Conservation (phyloP, 2,888 invertebrate genomes). For the Azorinus chamasolen region DNA sequence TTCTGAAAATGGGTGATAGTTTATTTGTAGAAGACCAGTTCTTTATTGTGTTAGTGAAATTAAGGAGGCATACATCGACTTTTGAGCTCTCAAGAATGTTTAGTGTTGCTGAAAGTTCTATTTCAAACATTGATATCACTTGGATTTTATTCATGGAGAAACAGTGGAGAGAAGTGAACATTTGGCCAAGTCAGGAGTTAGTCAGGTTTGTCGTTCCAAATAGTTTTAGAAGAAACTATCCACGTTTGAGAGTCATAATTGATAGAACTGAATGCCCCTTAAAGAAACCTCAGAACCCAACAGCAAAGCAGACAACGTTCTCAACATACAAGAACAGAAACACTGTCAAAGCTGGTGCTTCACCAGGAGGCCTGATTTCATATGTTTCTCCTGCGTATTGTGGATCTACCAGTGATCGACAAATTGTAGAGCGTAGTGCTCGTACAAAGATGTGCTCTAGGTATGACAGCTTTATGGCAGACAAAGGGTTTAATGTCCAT, state of each 20-base stretch:
- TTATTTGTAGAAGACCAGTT: constrained; percentile 44
- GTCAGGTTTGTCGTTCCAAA: constrained; percentile 61
- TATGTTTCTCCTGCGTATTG: constrained; percentile 53
- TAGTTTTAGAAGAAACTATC: constrained; percentile 61
- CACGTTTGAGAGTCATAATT: constrained; percentile 63
- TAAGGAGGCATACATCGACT: constrained; percentile 39
- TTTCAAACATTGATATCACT: constrained; percentile 58
- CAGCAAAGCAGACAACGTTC: constrained; percentile 54
- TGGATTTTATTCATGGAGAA: constrained; percentile 61
- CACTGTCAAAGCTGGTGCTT: constrained; percentile 56
- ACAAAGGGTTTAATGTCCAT: constrained; percentile 66
- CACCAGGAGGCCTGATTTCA: constrained; percentile 55
- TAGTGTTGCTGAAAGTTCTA: constrained; percentile 41
- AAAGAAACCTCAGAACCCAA: constrained; percentile 49
- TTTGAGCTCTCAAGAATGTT: constrained; percentile 55
- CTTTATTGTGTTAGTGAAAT: constrained; percentile 52
- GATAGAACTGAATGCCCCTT: constrained; percentile 70
- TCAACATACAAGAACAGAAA: constrained; percentile 62
- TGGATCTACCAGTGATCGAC: constrained; percentile 65
- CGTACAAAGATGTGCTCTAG: constrained; percentile 44
- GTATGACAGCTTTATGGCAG: constrained; percentile 58
- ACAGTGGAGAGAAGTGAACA: constrained; percentile 59
- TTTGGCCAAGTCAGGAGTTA: constrained; percentile 56
- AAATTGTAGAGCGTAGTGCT: constrained; percentile 58
- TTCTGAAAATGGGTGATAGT: too few relatives aligned